Evolutionary conservation across 2,113 vertebrate species (phyloP), one percentile per base, ranked within the genome.

Genomic region (Pollimyrus isidori): DNA sequence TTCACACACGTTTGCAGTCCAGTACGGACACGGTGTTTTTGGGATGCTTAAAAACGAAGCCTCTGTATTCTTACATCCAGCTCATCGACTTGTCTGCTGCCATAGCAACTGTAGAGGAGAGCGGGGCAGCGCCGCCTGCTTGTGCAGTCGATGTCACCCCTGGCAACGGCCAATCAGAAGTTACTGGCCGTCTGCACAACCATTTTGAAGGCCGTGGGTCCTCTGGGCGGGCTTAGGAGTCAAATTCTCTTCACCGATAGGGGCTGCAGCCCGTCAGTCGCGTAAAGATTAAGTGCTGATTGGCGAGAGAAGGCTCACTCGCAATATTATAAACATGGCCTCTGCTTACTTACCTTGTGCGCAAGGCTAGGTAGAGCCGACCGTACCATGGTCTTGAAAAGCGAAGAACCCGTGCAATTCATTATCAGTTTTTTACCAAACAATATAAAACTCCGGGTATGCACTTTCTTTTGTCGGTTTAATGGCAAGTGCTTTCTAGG

Each of bases 271-370:
- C 92, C 92, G 93, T 95, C 96, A 92, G 89, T 96, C 94, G 91
- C 26, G 87, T 73, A 89, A 88, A 88, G 15, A n/a, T 90, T 48
- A 9, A 45, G 53, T 90, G 6, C 82, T 23, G 94, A 96, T 96
- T 96, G 95, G 96, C 93, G 80, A 88, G 90, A 91, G 86, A 92
- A 90, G 92, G 92, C 90, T 92, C 87, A 93, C 92, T 94, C 93
- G 91, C 94, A 95, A 95, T 95, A 94, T 95, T 96, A 96, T 96
- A 96, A 96, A 96, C 95, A 96, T 96, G 95, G 95, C 94, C 94
- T 89, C 94, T 88, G 93, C 93, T 93, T 85, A 92, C 93, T 92
- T 92, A 92, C 92, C 91, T 93, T 92, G 90, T 93, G 94, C 92
- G 92, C 94, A 91, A 91, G 93, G 94, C 94, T 94, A 92, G 88